Evolutionary conservation across 2,113 vertebrate species (phyloP).

Genomic region (Melospiza georgiana): DNA sequence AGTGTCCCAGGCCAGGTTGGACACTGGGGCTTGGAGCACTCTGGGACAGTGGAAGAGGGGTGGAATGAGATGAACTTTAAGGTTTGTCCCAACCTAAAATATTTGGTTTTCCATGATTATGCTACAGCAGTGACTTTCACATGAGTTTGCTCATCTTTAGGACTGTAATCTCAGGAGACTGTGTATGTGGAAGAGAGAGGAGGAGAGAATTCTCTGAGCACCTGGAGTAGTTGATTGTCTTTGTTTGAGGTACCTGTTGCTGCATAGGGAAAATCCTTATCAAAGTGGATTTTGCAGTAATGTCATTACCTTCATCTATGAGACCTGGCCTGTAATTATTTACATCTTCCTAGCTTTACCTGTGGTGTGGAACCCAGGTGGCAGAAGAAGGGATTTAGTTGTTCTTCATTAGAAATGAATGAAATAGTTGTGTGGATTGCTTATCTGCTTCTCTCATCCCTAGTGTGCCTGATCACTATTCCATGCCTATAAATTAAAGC

Average conservation of each 20-base stretch:
- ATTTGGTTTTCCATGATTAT: neutral
- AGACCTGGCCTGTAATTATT: neutral
- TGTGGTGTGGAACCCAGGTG: neutral
- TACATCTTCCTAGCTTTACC: neutral
- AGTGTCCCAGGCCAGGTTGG: neutral
- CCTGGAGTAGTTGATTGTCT: neutral
- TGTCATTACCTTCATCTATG: neutral
- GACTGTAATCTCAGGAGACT: neutral
- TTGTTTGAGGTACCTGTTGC: neutral
- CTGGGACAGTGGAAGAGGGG: neutral
- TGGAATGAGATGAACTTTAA: rapidly evolving
- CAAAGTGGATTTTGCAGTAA: neutral
- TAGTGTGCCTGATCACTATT: neutral
- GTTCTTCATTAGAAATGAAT: neutral
- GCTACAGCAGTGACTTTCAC: neutral
- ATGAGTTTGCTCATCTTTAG: neutral
- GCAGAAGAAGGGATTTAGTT: neutral
- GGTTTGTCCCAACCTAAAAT: neutral
- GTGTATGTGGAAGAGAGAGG: rapidly evolving
- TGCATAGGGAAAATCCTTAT: neutral
- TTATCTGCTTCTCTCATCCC: neutral
- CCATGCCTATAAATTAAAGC: neutral
- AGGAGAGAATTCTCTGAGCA: neutral
- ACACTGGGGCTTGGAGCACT: rapidly evolving
- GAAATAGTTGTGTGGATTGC: neutral